A percentile compares a stretch with the other conserved stretches of the same genome.
phyloP scores from a whole-genome alignment of 2,113 vertebrate species.

The Psephotus haematonotus region DNA sequence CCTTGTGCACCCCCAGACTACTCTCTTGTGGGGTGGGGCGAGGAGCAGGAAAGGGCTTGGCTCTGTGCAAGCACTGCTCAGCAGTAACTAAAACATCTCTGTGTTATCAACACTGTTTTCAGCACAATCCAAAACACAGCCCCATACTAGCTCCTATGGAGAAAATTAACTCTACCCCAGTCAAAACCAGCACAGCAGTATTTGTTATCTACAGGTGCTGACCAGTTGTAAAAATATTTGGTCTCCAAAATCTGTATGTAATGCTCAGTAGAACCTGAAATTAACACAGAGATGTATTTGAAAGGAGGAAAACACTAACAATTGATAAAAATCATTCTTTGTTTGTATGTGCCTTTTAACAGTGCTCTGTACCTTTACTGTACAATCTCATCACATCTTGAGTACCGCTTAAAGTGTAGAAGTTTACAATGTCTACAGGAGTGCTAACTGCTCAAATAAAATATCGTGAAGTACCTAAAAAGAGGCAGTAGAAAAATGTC shows the following conservation, averaged over 20 bases:
- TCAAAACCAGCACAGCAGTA: not conserved
- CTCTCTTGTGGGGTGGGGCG: not conserved
- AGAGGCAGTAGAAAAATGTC: not conserved
- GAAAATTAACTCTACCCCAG: not conserved
- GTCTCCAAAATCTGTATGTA: not conserved
- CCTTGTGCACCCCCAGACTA: not conserved
- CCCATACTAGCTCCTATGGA: not conserved
- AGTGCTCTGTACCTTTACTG: rapidly evolving
- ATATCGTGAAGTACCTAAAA: not conserved
- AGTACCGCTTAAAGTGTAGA: not conserved
- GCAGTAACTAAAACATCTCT: not conserved
- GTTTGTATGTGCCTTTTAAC: not conserved
- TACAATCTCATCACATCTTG: not conserved
- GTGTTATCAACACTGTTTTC: not conserved
- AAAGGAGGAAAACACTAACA: not conserved
- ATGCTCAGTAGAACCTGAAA: not conserved
- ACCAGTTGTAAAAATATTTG: not conserved
- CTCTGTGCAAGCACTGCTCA: not conserved
- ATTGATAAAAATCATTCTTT: not conserved
- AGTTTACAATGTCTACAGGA: not conserved
- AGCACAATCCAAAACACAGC: not conserved
- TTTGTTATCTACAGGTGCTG: not conserved
- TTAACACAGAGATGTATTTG: not conserved
- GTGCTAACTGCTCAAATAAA: not conserved
- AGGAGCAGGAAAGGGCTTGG: not conserved